Evolutionary conservation across 2,113 vertebrate genomes (phyloP), one percentile per base, ranked within the genome.

Genomic region (Menura novaehollandiae): DNA sequence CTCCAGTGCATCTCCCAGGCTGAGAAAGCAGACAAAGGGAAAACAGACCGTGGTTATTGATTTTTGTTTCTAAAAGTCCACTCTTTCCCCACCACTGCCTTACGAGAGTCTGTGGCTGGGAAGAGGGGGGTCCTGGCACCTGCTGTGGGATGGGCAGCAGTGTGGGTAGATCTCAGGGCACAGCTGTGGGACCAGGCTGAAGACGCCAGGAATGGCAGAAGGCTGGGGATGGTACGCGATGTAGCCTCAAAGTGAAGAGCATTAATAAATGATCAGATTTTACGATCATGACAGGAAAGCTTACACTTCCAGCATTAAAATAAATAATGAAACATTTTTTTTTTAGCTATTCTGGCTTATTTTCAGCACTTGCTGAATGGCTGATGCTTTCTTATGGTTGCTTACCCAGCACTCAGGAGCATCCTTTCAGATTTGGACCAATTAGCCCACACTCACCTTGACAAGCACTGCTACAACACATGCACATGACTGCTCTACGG

Each of bases 221-320:
- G 79, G 76, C 76, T 86, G 47, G 69, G 68, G 59, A 91, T 91
- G 64, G 74, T 72, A 64, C 9, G 21, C 63, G 71, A 95, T 91
- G 92, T 53, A 86, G 85, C 73, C 76, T 95, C 90, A 86, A 96
- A 95, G 94, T 15, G 11, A 49, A 59, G 44, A 86, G 68, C 96
- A 97, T 98, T 95, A 98, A 98, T 98, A 98, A 98, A 96, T 97
- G 47, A 98, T 97, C 90, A 94, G 94, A 95, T 96, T 97, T 97
- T 96, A 95, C 14, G 46, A 97, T 97, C 95, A 71, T 93, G 97
- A 97, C 97, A 98, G 97, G 85, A 97, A 97, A 98, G 91, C 97
- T 97, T 97, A 96, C 81, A 89, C 75, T 97, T 96, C 92, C 94
- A 96, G 95, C 97, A 95, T 89, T 96, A 98, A 98, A 98, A 98